These are phyloP conservation scores for Nanorana parkeri DNA, from an alignment of 2,113 vertebrate genomes.

Conservation along the genomic window DNA sequence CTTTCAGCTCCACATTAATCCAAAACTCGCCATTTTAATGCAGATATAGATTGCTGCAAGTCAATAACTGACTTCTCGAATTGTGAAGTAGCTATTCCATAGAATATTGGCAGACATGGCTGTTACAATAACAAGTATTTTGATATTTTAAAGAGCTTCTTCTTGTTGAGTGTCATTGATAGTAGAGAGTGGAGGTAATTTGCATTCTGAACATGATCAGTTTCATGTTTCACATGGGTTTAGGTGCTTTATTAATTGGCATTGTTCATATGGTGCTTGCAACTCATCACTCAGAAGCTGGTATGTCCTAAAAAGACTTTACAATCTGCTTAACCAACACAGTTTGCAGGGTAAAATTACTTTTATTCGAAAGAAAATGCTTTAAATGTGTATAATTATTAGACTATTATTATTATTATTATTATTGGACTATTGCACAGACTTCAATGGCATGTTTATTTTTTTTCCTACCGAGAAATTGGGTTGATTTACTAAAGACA, in stretches of 20 bases:
- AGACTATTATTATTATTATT: no score
- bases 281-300: constrained; percentile 21
- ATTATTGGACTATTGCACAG: no score
- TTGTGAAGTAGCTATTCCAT: constrained; percentile 75
- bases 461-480: no score
- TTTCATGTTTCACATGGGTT: constrained; percentile 25
- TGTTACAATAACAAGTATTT: constrained; percentile 71
- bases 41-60: constrained; percentile 83
- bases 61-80: constrained; percentile 83
- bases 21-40: constrained; percentile 83
- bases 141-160: constrained; percentile 71
- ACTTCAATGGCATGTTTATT: no score
- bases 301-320: neutral
- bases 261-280: neutral
- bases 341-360: neutral
- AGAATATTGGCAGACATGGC: constrained; percentile 69
- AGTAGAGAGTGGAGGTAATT: constrained; percentile 56
- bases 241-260: constrained; percentile 11
- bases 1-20: constrained; percentile 85
- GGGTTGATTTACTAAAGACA: no score
- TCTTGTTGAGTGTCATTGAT: constrained; percentile 60
- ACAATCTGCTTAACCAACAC: neutral
- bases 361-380: neutral
- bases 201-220: constrained; percentile 25
- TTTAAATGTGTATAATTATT: neutral